Evolutionary conservation across 1,140 invertebrate genomes (phyloP).

Genomic region (Chelonus insularis): DNA sequence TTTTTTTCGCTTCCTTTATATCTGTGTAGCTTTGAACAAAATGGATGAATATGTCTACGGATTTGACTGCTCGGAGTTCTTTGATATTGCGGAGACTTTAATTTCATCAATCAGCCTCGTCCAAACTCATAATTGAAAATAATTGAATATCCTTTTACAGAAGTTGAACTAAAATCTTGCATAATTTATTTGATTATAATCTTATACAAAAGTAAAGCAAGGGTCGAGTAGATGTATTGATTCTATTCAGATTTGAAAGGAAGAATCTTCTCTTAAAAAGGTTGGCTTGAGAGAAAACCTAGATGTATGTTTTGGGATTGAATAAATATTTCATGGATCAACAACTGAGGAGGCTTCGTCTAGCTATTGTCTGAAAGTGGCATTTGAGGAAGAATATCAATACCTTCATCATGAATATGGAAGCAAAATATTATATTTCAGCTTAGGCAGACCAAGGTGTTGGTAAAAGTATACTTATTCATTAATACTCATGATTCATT

Average conservation of each 20-base stretch:
- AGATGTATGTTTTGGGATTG: conserved; percentile 24
- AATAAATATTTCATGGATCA: conserved; percentile 43
- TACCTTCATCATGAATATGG: neutral
- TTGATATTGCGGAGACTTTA: no score
- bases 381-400: neutral
- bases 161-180: neutral
- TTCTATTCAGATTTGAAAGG: no score
- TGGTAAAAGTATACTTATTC: no score
- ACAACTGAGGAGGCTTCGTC: neutral
- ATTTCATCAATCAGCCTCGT: no score
- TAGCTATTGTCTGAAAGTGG: neutral
- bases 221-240: no score
- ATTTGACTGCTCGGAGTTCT: neutral
- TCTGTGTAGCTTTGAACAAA: neutral
- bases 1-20: neutral
- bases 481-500: no score
- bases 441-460: conserved; percentile 40
- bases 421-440: neutral
- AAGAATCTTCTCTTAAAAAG: neutral
- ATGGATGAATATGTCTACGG: neutral
- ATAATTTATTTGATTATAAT: neutral
- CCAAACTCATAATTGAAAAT: no score
- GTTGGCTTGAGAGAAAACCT: no score
- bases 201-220: neutral
- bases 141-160: neutral